Conservation (phyloP, 92 coral and sea anemone genomes). For the Chrysogorgia sp. region DNA sequence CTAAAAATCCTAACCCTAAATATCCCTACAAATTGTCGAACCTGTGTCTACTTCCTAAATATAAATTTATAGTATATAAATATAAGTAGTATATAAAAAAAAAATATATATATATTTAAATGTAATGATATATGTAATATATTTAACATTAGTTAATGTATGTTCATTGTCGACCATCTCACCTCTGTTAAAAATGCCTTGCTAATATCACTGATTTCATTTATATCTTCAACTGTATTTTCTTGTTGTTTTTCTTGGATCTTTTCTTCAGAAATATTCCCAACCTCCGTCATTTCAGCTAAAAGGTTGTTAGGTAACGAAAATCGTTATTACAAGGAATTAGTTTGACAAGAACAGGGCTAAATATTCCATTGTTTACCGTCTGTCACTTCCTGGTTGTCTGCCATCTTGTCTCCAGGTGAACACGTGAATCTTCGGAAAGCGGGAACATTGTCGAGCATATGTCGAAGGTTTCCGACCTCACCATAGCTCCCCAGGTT, state of each 20-base stretch:
- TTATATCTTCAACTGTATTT: slow-evolving; percentile 4
- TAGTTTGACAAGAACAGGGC: background rate
- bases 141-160: background rate
- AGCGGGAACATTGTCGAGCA: slow-evolving; percentile 2
- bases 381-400: slow-evolving; percentile 26
- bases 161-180: background rate
- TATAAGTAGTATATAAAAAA: too few relatives aligned
- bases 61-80: too few relatives aligned
- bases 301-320: background rate
- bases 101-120: too few relatives aligned
- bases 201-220: background rate
- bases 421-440: background rate
- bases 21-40: too few relatives aligned
- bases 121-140: too few relatives aligned
- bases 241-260: slow-evolving; percentile 26
- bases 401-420: slow-evolving; percentile 44
- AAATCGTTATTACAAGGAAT: background rate
- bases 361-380: slow-evolving; percentile 21
- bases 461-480: background rate
- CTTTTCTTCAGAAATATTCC: slow-evolving; percentile 27
- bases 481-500: background rate
- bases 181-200: slow-evolving; percentile 39
- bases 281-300: slow-evolving; percentile 39
- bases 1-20: too few relatives aligned
- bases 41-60: too few relatives aligned